Conservation (phyloP, 2,888 invertebrate genomes). For the Papilio elwesi region DNA sequence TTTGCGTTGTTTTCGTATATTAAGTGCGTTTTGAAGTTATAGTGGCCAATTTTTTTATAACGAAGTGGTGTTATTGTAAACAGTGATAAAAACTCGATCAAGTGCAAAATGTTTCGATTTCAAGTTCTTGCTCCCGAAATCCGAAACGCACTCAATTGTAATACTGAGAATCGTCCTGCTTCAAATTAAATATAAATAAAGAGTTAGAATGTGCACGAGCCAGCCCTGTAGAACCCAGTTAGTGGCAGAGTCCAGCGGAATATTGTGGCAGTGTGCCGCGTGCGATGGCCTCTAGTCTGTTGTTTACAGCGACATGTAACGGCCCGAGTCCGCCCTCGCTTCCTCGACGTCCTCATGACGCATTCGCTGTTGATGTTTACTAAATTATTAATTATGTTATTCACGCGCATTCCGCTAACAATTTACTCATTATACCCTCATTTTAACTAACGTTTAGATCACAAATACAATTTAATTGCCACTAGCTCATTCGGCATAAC, state of each 20-base stretch:
- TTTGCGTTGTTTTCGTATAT: no score
- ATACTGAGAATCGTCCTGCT: no score
- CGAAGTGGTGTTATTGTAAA: no score
- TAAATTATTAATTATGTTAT: constrained; percentile 36
- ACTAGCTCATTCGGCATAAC: not conserved
- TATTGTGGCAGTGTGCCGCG: constrained; percentile 69
- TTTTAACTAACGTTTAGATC: not conserved
- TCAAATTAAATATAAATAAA: no score
- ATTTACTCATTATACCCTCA: constrained; percentile 22
- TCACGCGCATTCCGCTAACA: constrained; percentile 23
- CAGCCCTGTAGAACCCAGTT: constrained; percentile 50
- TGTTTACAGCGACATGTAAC: constrained; percentile 53
- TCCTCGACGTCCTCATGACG: constrained; percentile 36
- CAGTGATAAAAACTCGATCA: no score
- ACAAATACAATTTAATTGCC: not conserved
- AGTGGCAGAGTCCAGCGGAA: constrained; percentile 71
- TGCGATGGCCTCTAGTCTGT: constrained; percentile 71
- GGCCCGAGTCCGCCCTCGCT: constrained; percentile 28
- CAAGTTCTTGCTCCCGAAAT: no score
- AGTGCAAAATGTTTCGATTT: no score
- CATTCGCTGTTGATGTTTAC: constrained; percentile 32
- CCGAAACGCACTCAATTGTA: no score
- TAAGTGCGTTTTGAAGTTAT: no score
- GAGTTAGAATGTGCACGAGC: constrained; percentile 5
- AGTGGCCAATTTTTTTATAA: no score